Base-by-base conservation (phyloP, 1,140 invertebrate species). In the Neuroterus valhalla region DNA sequence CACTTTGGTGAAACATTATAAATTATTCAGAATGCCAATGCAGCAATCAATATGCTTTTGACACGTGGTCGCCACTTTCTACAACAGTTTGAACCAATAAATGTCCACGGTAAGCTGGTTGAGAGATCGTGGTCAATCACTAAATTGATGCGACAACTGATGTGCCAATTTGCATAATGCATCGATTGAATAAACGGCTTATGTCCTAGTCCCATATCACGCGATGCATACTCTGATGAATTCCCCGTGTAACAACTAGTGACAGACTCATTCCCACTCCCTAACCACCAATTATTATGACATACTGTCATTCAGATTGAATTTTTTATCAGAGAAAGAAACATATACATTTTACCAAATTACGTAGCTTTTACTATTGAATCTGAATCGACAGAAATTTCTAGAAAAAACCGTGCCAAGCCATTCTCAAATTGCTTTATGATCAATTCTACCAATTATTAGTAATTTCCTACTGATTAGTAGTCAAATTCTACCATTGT, bases 91-190 rank as follows among this genome's bases (percentile, higher is more conserved):
- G 46, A 48, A 48, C n/a, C 46, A 48, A 48, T 48, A 48, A 48
- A 48, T 48, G 46, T 48, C 46, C 72, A 77, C 76, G 76, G 79
- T 75, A 79, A 82, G 79, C 77, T 79, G 73, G 77, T 81, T 74
- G 80, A 78, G 77, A 81, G 79, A 84, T 66, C 74, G 74, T 73
- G 82, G 82, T 83, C 82, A 77, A 84, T 84, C 82, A 83, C 80
- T 79, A 79, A 75, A 78, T 80, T 76, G 80, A 77, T 79, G 76
- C 75, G 79, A 78, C 55, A 62, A 62, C 79, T 78, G 81, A 82
- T 78, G 83, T 81, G 78, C 79, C 82, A 83, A 86, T 86, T 85
- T 84, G 73, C 82, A 85, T 86, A 85, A 86, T 86, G 75, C 78
- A 83, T 85, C 82, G 78, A 86, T 83, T 83, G 82, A 83, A 84